Evolutionary conservation across 30 jellyfish, hydroid and myxozoan species (phyloP).

Genomic region (Mastigias papua): DNA sequence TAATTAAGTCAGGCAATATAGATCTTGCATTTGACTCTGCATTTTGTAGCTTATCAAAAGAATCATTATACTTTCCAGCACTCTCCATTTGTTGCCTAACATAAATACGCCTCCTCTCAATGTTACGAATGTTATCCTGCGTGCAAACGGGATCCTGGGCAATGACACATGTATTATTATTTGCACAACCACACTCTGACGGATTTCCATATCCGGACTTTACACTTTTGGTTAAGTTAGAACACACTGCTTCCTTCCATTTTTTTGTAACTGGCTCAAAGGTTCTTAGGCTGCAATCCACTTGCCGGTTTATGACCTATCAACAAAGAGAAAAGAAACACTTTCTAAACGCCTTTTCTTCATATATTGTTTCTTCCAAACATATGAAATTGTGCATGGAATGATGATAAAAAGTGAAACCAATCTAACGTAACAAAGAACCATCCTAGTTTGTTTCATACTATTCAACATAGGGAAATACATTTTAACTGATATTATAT

Average conservation of each 20-base stretch:
- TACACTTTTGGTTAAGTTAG: constrained; percentile 15
- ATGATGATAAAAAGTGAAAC: too few relatives aligned
- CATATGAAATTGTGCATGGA: too few relatives aligned
- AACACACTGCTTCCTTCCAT: constrained; percentile 64
- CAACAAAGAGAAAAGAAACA: too few relatives aligned
- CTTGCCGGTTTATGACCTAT: constrained; percentile 62
- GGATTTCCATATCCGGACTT: constrained; percentile 63
- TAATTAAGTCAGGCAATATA: not conserved
- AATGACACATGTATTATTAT: constrained; percentile 34
- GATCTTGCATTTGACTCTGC: constrained; percentile 1
- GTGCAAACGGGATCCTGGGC: constrained; percentile 54
- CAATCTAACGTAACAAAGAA: too few relatives aligned
- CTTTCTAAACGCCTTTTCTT: too few relatives aligned
- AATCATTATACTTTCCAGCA: constrained; percentile 63
- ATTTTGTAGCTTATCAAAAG: constrained; percentile 40
- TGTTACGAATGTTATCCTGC: constrained; percentile 15
- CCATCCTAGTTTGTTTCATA: too few relatives aligned
- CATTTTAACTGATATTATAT: too few relatives aligned
- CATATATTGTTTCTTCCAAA: too few relatives aligned
- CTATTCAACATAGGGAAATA: too few relatives aligned
- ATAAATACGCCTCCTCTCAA: constrained; percentile 10
- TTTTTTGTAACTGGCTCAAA: constrained; percentile 32
- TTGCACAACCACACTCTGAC: constrained; percentile 57
- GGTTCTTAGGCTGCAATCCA: constrained; percentile 42
- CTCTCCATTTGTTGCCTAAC: constrained; percentile 39